Conservation (phyloP, 2,113 vertebrate genomes). For the Gymnobelideus leadbeateri region DNA sequence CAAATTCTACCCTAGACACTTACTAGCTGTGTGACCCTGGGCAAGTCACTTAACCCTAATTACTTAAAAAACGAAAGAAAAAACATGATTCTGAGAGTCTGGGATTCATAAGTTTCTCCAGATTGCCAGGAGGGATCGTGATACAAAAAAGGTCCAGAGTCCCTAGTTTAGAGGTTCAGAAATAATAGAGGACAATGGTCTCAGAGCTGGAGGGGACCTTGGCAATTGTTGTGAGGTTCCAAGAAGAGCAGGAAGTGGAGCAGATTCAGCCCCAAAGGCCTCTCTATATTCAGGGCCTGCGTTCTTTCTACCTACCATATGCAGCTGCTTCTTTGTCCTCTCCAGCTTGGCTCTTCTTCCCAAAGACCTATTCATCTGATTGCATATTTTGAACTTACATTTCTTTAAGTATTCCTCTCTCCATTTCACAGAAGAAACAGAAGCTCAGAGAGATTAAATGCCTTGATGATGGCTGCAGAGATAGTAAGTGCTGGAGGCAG, state of each 20-base stretch:
- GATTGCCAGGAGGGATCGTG: too few species aligned
- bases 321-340: background rate
- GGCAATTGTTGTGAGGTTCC: background rate
- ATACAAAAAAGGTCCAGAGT: background rate
- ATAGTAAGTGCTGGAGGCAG: background rate
- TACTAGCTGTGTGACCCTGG: background rate
- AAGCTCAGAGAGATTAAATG: conserved; percentile 13
- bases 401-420: background rate
- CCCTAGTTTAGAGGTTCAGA: background rate
- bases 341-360: background rate
- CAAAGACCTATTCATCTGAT: background rate
- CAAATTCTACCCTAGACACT: background rate
- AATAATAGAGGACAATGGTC: background rate
- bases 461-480: background rate
- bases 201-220: background rate
- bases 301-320: background rate
- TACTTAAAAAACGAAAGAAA: too few species aligned
- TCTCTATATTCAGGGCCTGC: background rate
- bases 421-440: conserved; percentile 33
- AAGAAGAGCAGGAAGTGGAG: background rate
- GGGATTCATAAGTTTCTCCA: background rate
- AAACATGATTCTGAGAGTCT: background rate
- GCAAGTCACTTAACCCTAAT: background rate
- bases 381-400: background rate
- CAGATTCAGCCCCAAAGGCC: background rate